Evolutionary conservation across 2,797 vertebrate species (phyloP), one percentile per base, ranked within the genome.

Genomic region (Cephalopachus bancanus): DNA sequence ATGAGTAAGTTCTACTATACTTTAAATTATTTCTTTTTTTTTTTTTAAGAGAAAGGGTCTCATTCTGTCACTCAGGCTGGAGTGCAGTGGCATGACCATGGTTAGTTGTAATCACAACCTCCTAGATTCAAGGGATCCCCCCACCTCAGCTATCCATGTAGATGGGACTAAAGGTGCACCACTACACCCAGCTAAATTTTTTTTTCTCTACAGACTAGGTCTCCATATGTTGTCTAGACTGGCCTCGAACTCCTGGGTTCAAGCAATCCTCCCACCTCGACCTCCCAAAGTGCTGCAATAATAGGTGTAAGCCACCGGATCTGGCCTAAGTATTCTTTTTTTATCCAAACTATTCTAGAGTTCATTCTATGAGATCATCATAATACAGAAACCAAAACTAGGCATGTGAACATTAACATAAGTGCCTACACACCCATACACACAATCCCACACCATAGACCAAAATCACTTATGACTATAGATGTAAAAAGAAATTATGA

Each of bases 261-360:
- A 11, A 71, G n/a, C 20, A n/a, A 71, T 71, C n/a, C 33, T 17
- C 67, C n/a, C 3, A 1, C 17, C 67, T 71, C 4, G 0, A n/a
- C 30, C n/a, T 71, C n/a, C 33, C n/a, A 69, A 33, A 69, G 67
- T 69, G 17, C 67, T 69, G 33, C 30, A n/a, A 33, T 69, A 33
- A 69, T 9, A 69, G n/a, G n/a, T n/a, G 30, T 69, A 69, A 71
- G 67, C 67, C 67, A 71, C 67, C 33, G 67, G 7, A 5, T 10
- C 67, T 37, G 17, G 2, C n/a, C n/a, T 65, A 71, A 71, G 84
- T 67, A 26, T 67, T 91, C 10, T 89, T 81, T 72, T 60, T 53
- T 80, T 78, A 92, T 53, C 85, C 62, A 85, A 89, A 74, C 30
- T 85, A 28, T 81, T 37, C 37, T 69, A 69, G 80, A 75, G 51